These are phyloP conservation scores for Barbus barbus DNA, from an alignment of 2,113 vertebrate genomes.

Conservation along the genomic window DNA sequence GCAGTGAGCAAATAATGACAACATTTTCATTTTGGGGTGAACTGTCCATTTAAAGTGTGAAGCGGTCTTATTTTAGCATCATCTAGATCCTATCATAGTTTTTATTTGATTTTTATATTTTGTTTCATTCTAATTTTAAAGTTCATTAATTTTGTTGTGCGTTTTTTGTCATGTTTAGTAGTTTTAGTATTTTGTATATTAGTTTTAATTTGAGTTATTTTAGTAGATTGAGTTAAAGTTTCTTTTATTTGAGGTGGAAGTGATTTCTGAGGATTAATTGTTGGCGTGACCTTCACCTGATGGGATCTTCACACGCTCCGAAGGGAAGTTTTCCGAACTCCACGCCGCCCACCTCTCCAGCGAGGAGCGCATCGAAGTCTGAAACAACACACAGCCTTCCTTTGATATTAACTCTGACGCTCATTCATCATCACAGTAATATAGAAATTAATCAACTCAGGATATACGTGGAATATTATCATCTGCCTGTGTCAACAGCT, in stretches of 20 bases:
- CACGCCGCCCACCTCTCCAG: constrained; percentile 93
- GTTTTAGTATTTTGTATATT: too few relatives aligned
- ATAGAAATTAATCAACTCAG: constrained; percentile 50
- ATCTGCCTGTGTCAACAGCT: constrained; percentile 49
- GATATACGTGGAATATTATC: constrained; percentile 52
- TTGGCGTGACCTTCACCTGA: constrained; percentile 77
- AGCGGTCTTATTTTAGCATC: too few relatives aligned
- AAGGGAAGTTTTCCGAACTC: constrained; percentile 98
- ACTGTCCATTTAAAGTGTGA: too few relatives aligned
- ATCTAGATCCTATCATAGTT: background rate
- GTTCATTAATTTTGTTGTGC: background rate
- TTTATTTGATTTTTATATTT: too few relatives aligned
- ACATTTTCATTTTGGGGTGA: too few relatives aligned
- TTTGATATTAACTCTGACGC: constrained; percentile 26
- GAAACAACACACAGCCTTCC: constrained; percentile 23
- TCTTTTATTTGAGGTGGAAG: background rate
- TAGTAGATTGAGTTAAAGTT: too few relatives aligned
- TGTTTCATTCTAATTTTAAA: too few relatives aligned
- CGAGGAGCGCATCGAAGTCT: constrained; percentile 95
- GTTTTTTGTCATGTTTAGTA: background rate
- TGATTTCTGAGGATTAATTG: background rate
- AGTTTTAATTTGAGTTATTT: too few relatives aligned
- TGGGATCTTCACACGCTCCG: constrained; percentile 97
- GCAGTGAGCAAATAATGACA: too few relatives aligned
- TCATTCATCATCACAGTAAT: constrained; percentile 30